A percentile compares a stretch with the other conserved stretches of the same genome.
phyloP scores from a whole-genome alignment of 2,888 invertebrate species.

The Lycophotia porphyrea region DNA sequence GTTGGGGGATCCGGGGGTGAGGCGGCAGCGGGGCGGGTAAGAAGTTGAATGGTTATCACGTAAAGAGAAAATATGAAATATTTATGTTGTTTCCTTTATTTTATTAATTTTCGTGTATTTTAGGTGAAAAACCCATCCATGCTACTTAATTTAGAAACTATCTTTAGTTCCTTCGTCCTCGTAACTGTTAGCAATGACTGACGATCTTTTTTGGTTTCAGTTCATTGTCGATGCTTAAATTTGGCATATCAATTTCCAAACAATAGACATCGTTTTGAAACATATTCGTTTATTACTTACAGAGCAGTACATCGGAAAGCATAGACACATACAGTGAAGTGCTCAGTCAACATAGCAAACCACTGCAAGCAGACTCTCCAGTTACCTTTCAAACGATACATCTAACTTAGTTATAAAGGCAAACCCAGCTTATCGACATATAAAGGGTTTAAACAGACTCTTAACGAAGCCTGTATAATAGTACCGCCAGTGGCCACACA shows the following conservation, averaged over 20 bases:
- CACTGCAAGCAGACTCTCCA: neutral
- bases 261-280: neutral
- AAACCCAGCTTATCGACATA: no score
- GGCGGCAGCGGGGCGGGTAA: constrained; percentile 22
- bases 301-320: neutral
- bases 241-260: neutral
- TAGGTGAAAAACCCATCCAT: neutral
- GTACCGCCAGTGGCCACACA: neutral
- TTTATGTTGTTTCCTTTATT: neutral
- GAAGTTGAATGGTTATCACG: neutral
- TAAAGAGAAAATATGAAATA: neutral
- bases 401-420: no score
- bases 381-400: neutral
- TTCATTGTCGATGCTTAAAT: neutral
- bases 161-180: neutral
- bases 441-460: no score
- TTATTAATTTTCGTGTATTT: neutral
- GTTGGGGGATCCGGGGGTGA: neutral
- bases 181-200: neutral
- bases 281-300: neutral
- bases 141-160: neutral
- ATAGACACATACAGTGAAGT: neutral
- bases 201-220: neutral
- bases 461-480: no score
- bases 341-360: neutral